Evolutionary conservation across 1,140 invertebrate species (phyloP).

Genomic region (Polypedilum pembai): DNA sequence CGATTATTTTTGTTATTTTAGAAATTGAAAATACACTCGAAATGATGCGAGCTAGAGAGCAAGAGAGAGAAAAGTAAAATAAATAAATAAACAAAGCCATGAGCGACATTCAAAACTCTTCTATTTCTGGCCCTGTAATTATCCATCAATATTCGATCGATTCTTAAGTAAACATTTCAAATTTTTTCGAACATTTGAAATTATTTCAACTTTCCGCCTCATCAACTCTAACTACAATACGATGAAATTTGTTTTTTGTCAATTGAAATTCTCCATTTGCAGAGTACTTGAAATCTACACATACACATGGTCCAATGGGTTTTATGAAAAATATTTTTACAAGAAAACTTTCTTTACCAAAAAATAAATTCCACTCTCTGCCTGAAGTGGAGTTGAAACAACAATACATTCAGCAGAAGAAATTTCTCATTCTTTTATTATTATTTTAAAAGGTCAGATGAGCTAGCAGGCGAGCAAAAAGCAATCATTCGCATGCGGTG

Average conservation of each 20-base stretch:
- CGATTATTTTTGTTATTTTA: background rate
- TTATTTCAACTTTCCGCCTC: no score
- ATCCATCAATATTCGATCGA: background rate
- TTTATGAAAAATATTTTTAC: no score
- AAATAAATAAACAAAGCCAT: constrained; percentile 19
- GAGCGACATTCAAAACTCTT: constrained; percentile 16
- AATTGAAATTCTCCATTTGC: background rate
- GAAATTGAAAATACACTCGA: constrained; percentile 5
- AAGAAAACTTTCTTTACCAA: no score
- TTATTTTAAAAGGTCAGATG: background rate
- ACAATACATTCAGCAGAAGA: no score
- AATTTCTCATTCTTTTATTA: no score
- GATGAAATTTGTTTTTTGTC: background rate
- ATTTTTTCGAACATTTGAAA: background rate
- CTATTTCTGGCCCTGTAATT: background rate
- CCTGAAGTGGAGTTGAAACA: no score
- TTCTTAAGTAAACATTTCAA: constrained; percentile 1
- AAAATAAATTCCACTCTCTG: no score
- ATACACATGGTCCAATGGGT: no score
- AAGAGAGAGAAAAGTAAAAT: background rate
- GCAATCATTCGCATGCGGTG: constrained; percentile 4
- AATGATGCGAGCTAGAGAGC: no score
- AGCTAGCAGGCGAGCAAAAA: constrained; percentile 9
- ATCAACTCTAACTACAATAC: background rate
- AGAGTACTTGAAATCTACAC: background rate